These are phyloP conservation scores for Amblyjoppa proteus DNA, from an alignment of 2,888 invertebrate species.

Conservation along the genomic window DNA sequence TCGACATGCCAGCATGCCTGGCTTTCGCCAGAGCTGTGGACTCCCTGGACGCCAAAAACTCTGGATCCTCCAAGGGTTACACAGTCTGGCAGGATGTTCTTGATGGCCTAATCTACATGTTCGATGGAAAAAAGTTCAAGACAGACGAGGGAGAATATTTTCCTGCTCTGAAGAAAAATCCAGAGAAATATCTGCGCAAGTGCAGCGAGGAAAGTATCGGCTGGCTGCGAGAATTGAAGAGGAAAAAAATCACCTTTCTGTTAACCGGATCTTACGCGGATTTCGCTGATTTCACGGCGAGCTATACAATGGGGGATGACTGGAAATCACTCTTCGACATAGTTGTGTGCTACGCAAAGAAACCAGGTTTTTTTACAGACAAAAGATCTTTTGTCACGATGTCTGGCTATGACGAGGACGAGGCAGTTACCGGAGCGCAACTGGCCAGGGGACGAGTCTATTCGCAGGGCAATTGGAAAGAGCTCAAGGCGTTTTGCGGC, in stretches of 20 bases:
- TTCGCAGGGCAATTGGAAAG: constrained; percentile 87
- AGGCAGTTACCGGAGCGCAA: constrained; percentile 80
- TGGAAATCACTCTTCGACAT: constrained; percentile 89
- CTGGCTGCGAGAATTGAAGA: constrained; percentile 87
- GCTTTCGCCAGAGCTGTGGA: constrained; percentile 90
- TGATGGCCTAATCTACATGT: constrained; percentile 88
- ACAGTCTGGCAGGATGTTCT: constrained; percentile 89
- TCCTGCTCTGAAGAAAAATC: constrained; percentile 86
- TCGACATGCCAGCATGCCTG: constrained; percentile 89
- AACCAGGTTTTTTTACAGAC: constrained; percentile 90
- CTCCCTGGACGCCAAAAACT: constrained; percentile 86
- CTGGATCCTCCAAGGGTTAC: constrained; percentile 83
- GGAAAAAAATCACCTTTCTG: constrained; percentile 88
- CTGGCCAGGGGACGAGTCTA: constrained; percentile 86
- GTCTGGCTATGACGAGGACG: constrained; percentile 84
- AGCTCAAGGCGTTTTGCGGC: constrained; percentile 76
- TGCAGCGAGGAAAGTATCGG: constrained; percentile 86
- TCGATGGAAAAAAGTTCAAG: constrained; percentile 86
- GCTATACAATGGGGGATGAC: constrained; percentile 88
- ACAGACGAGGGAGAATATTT: constrained; percentile 88
- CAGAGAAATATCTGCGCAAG: constrained; percentile 87
- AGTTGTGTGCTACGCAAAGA: constrained; percentile 89
- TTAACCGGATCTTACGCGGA: constrained; percentile 91
- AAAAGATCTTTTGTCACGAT: constrained; percentile 87
- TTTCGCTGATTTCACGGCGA: constrained; percentile 89